Evolutionary conservation across 2,888 invertebrate genomes (phyloP), one percentile per base, ranked within the genome.

Genomic region (Parapristionchus giblindavisi): DNA sequence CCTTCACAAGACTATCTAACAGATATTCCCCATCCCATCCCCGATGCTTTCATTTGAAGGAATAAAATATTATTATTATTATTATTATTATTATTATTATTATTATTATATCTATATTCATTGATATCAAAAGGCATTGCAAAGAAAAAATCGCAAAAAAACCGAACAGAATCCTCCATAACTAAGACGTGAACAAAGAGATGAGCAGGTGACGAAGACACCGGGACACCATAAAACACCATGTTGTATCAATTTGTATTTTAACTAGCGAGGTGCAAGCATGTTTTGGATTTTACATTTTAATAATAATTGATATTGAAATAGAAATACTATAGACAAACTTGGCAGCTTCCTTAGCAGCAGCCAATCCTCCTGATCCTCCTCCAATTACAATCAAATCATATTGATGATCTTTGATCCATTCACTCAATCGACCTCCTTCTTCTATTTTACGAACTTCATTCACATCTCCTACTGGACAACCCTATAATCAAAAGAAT

Each of bases 321-420:
- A 14, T 24, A 17, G 21, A 6, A 14, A 17, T 24, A 27, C 24
- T 32, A 29, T 32, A 17, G 2, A 3, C 58, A 32, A 3, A 73
- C 73, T 32, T 24, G 2, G 73, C 73, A 40, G 79, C 81, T 71
- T 75, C 90, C 90, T 96, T 97, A 29, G 96, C 95, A 81, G 95
- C 95, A 1, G 97, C 94, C 77, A 97, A 91, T 61, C 97, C 96
- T 68, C 96, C 97, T 0, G 96, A 96, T 36, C 97, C 97, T 72
- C 97, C 97, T 60, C 97, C 97, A 85, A 98, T 92, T 27, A 98
- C 96, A 77, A 96, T 92, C 88, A 98, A 90, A 89, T 98, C 97
- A 90, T 94, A 98, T 87, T 94, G 93, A 75, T 88, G 87, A 43
- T 82, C 78, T 34, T 83, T 80, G 32, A 87, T 71, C 80, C 83